Evolutionary conservation across 2,113 vertebrate species (phyloP).

Genomic region (Toxostoma redivivum): DNA sequence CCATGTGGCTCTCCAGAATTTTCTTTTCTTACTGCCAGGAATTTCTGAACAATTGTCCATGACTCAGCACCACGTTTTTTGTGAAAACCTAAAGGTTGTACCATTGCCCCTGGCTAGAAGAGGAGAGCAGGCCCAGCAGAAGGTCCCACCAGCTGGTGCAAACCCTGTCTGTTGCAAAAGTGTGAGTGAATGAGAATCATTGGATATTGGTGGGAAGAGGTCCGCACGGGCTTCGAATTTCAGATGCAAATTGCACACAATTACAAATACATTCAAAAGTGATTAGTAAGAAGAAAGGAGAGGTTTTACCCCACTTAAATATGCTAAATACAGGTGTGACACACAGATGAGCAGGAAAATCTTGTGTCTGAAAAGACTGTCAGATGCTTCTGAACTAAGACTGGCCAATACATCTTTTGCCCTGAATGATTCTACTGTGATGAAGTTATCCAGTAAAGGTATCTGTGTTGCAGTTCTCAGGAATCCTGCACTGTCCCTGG

Average conservation of each 20-base stretch:
- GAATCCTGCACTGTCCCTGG: slow-evolving; percentile 20
- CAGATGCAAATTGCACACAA: background rate
- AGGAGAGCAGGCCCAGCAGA: background rate
- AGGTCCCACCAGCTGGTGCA: background rate
- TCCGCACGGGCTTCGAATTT: slow-evolving; percentile 8
- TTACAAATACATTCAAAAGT: background rate
- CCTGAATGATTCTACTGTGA: slow-evolving; percentile 55
- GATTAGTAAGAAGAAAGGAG: background rate
- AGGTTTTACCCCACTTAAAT: background rate
- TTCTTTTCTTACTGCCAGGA: background rate
- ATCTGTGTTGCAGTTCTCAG: slow-evolving; percentile 62
- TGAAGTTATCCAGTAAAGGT: slow-evolving; percentile 52
- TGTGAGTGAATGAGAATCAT: background rate
- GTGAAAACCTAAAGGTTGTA: background rate
- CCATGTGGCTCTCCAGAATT: background rate
- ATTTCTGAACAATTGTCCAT: background rate
- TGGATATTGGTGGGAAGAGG: background rate
- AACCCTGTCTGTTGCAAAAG: background rate
- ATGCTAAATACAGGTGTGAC: background rate
- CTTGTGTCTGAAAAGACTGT: background rate
- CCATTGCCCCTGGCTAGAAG: background rate
- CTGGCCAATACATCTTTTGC: slow-evolving; percentile 42
- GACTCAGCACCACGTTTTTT: background rate
- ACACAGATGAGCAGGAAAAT: background rate
- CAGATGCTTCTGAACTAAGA: slow-evolving; percentile 19